Evolutionary conservation across 1,140 invertebrate species (phyloP).

Genomic region (Oncopeltus fasciatus): DNA sequence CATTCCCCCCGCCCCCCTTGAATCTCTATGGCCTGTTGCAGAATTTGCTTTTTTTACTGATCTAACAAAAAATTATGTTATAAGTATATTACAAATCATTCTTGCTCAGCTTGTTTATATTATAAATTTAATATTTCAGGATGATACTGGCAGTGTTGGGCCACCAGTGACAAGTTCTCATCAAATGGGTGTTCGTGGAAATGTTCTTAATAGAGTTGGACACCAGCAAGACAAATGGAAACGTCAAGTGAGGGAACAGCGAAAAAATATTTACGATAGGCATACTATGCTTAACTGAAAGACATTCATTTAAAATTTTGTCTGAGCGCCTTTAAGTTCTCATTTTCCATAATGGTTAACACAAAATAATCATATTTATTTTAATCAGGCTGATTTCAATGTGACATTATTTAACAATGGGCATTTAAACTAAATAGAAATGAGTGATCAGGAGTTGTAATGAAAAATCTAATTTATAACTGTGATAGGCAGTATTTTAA

Average conservation of each 20-base stretch:
- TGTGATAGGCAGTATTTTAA: too few species aligned
- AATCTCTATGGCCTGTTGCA: neutral
- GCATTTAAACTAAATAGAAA: too few species aligned
- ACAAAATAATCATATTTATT: too few species aligned
- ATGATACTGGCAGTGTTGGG: constrained; percentile 16
- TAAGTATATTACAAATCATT: too few species aligned
- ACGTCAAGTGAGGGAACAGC: constrained; percentile 86
- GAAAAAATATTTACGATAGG: constrained; percentile 89
- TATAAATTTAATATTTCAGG: constrained; percentile 12
- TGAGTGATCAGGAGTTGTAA: too few species aligned
- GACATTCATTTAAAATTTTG: too few species aligned
- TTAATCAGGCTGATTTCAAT: too few species aligned
- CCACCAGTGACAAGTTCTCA: constrained; percentile 43
- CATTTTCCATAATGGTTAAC: too few species aligned
- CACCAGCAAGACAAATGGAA: constrained; percentile 97
- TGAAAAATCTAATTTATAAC: too few species aligned
- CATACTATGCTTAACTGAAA: constrained; percentile 95
- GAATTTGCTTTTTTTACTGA: neutral
- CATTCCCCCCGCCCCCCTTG: neutral
- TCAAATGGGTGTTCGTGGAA: constrained; percentile 55
- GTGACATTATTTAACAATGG: too few species aligned
- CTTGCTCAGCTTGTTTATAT: neutral
- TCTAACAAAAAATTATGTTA: neutral
- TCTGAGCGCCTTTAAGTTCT: too few species aligned
- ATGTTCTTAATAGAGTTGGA: constrained; percentile 85